These are phyloP conservation scores for Phocides pigmalion DNA, from an alignment of 1,140 invertebrate species.

Conservation along the genomic window DNA sequence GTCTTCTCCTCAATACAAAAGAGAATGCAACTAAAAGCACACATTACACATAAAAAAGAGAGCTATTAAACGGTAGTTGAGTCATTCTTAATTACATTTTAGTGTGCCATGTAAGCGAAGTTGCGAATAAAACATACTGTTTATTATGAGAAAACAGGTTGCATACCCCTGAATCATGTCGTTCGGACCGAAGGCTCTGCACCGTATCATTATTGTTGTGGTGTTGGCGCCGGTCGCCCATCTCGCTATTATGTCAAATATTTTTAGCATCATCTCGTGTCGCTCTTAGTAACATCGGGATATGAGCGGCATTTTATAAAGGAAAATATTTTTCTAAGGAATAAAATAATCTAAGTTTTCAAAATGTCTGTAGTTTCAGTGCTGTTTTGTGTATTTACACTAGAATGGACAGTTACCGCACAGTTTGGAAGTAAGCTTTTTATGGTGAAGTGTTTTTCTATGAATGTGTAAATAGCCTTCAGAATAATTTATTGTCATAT, in stretches of 20 bases:
- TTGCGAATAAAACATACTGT: constrained; percentile 4
- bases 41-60: too few species aligned
- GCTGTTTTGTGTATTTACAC: constrained; percentile 49
- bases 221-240: constrained; percentile 38
- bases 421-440: constrained; percentile 75
- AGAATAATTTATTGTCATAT: too few species aligned
- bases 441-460: constrained; percentile 24
- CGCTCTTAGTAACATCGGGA: constrained; percentile 8
- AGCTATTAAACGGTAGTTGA: background rate
- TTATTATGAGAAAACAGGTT: constrained; percentile 43
- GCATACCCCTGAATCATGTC: constrained; percentile 47
- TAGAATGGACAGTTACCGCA: constrained; percentile 56
- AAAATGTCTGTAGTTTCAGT: constrained; percentile 43
- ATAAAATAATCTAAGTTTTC: constrained; percentile 30
- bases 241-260: constrained; percentile 35
- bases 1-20: too few species aligned
- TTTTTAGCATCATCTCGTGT: constrained; percentile 18
- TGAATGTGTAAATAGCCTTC: background rate
- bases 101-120: background rate
- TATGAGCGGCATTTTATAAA: constrained; percentile 7
- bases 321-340: background rate
- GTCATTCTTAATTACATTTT: constrained; percentile 5
- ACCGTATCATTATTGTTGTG: constrained; percentile 69
- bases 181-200: constrained; percentile 57
- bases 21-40: too few species aligned